Conservation (phyloP, 2,797 vertebrate species). For the Ciconia nigra region DNA sequence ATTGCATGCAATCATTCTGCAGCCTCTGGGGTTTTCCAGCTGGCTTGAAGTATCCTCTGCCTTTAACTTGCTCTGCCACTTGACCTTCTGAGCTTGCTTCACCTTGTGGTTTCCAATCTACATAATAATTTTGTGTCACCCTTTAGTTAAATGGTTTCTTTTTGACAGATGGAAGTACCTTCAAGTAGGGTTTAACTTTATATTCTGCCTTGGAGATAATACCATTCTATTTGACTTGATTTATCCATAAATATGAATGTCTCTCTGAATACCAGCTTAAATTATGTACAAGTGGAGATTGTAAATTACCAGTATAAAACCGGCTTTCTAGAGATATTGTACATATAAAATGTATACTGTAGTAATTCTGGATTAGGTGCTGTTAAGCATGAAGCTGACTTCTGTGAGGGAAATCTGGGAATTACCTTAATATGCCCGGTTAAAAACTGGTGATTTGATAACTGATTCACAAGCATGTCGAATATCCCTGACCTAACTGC, state of each 20-base stretch:
- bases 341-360: not conserved
- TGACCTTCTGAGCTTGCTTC: constrained; percentile 32
- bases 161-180: constrained; percentile 33
- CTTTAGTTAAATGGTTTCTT: constrained; percentile 33
- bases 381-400: not conserved
- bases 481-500: not conserved
- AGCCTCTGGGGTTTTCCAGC: constrained; percentile 4
- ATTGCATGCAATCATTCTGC: not conserved
- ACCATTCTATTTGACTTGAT: constrained; percentile 2
- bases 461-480: not conserved
- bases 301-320: constrained; percentile 3
- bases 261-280: constrained; percentile 17
- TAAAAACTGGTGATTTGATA: not conserved
- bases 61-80: not conserved
- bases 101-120: constrained; percentile 39
- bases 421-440: not conserved
- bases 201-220: constrained; percentile 19
- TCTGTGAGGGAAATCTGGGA: not conserved
- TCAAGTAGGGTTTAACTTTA: constrained; percentile 19
- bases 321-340: not conserved
- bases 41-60: not conserved
- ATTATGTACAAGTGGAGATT: constrained; percentile 6
- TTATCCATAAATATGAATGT: constrained; percentile 48
- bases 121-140: constrained; percentile 6
- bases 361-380: not conserved